Conservation (phyloP, 92 coral and sea anemone species). For the Anthopleura xanthogrammica region DNA sequence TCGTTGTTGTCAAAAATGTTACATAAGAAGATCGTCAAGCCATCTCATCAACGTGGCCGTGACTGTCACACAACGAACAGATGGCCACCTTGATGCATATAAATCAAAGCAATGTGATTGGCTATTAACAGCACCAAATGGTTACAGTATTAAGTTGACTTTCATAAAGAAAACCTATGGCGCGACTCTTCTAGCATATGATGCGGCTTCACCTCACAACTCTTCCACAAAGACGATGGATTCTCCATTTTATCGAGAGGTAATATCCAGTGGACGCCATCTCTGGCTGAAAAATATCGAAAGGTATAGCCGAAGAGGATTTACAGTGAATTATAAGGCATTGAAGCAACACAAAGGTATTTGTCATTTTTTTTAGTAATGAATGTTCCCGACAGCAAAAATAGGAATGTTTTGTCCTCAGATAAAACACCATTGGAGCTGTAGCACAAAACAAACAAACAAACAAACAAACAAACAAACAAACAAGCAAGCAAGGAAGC, state of each 20-base stretch:
- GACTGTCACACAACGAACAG: neutral
- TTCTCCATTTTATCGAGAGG: too few relatives aligned
- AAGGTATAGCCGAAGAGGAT: neutral
- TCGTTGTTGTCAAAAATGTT: neutral
- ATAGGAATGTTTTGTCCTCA: too few relatives aligned
- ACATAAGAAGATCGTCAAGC: neutral
- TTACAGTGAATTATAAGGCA: neutral
- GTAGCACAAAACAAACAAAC: too few relatives aligned
- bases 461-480: too few relatives aligned
- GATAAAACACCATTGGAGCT: too few relatives aligned
- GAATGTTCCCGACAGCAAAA: too few relatives aligned
- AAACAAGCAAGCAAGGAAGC: too few relatives aligned
- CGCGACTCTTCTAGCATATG: neutral
- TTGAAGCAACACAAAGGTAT: neutral
- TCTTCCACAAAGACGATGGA: neutral
- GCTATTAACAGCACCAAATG: neutral
- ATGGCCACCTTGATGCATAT: neutral
- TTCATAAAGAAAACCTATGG: neutral
- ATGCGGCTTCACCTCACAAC: neutral
- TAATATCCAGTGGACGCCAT: neutral
- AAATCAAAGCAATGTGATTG: neutral
- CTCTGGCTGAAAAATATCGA: neutral
- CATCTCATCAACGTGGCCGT: neutral
- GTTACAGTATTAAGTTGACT: neutral
- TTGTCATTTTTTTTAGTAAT: neutral